A percentile compares a stretch with the other conserved stretches of the same genome.
phyloP scores from a whole-genome alignment of 2,888 invertebrate genomes.

The Marronus borbonicus region DNA sequence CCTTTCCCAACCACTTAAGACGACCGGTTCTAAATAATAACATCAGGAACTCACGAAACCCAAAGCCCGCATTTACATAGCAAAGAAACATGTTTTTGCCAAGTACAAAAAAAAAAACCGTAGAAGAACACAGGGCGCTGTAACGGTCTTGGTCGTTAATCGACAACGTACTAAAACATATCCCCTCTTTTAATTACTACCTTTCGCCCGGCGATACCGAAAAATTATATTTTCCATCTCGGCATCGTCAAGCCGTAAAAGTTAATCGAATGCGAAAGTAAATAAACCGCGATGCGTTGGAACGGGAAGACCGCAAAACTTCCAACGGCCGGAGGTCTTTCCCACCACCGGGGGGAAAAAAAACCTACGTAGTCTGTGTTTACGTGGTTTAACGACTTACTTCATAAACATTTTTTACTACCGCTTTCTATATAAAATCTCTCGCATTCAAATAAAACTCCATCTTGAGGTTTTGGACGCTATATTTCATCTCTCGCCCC shows the following conservation, averaged over 20 bases:
- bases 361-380: neutral
- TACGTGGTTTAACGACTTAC: conserved; percentile 41
- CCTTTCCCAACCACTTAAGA: no score
- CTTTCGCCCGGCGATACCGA: neutral
- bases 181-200: conserved; percentile 37
- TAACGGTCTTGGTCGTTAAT: neutral
- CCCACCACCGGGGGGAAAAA: neutral
- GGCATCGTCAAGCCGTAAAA: conserved; percentile 32
- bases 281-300: neutral
- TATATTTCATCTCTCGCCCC: conserved; percentile 10
- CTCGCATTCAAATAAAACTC: conserved; percentile 32
- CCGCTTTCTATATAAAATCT: conserved; percentile 27
- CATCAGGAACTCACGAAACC: no score
- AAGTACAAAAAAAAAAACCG: neutral
- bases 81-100: neutral
- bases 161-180: conserved; percentile 24
- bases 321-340: neutral
- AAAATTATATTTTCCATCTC: conserved; percentile 28
- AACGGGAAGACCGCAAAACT: neutral
- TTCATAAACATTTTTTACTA: conserved; percentile 43
- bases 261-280: conserved; percentile 41
- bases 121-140: no score
- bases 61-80: no score
- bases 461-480: conserved; percentile 30
- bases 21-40: no score